Conservation (phyloP, 2,113 vertebrate genomes). For the Megaptera novaeangliae region DNA sequence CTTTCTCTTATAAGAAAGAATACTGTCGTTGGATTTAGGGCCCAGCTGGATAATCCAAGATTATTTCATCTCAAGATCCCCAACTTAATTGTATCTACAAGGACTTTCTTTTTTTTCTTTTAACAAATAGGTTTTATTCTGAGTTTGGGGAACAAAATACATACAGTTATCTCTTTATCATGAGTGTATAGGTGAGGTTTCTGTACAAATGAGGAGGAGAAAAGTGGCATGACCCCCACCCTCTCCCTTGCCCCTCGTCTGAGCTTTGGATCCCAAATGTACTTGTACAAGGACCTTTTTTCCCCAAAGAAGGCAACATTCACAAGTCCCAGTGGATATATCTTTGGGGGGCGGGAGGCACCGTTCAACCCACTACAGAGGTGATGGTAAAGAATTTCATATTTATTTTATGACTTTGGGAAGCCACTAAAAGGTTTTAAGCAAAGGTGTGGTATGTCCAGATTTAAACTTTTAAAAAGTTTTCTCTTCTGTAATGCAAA, state of each 20-base stretch:
- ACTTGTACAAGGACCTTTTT: no score
- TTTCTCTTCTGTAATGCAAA: background rate
- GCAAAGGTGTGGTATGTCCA: background rate
- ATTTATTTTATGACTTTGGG: background rate
- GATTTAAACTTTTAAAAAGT: background rate
- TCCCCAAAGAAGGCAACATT: background rate
- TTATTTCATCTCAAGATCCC: background rate
- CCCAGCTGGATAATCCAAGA: background rate
- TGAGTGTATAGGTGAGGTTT: background rate
- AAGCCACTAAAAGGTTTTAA: background rate
- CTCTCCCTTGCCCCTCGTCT: background rate
- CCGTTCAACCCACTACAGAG: background rate
- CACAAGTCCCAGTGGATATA: background rate
- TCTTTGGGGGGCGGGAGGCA: background rate
- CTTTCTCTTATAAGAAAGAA: background rate
- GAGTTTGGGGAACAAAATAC: background rate
- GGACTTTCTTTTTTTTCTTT: background rate
- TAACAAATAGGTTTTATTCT: background rate
- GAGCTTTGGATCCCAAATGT: background rate
- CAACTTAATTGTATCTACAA: background rate
- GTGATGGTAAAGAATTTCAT: background rate
- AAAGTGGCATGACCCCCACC: background rate
- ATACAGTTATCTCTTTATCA: background rate
- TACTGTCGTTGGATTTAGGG: background rate
- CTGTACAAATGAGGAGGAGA: background rate